Evolutionary conservation across 2,113 vertebrate genomes (phyloP).

Genomic region (Seriola rivoliana): DNA sequence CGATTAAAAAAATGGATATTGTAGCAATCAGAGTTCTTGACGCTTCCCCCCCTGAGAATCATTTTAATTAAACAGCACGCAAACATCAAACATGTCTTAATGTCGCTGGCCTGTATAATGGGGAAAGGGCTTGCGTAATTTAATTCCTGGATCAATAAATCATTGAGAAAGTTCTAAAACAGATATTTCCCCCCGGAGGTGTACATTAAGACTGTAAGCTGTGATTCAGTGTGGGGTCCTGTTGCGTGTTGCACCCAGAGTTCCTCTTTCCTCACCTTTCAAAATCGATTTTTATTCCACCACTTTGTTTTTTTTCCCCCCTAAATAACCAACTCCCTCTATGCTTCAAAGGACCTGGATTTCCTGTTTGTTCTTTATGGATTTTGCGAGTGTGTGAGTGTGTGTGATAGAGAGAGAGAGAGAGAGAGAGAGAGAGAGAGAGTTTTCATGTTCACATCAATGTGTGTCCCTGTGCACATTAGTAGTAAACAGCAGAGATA

Average conservation of each 20-base stretch:
- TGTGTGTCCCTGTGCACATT: slow-evolving; percentile 10
- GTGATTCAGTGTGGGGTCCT: slow-evolving; percentile 62
- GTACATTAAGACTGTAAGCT: slow-evolving; percentile 61
- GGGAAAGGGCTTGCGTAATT: slow-evolving; percentile 48
- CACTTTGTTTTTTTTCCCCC: slow-evolving; percentile 10
- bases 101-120: slow-evolving; percentile 26
- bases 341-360: slow-evolving; percentile 40
- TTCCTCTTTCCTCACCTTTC: slow-evolving; percentile 51
- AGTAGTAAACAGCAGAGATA: slow-evolving; percentile 43
- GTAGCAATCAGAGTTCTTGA: slow-evolving; percentile 28
- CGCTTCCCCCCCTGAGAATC: slow-evolving; percentile 24
- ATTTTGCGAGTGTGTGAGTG: neutral
- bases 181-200: slow-evolving; percentile 71
- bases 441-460: slow-evolving; percentile 5
- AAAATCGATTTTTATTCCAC: slow-evolving; percentile 59
- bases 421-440: neutral
- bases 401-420: too few species aligned
- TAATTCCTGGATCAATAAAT: slow-evolving; percentile 75
- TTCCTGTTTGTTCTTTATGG: slow-evolving; percentile 42
- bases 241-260: slow-evolving; percentile 54
- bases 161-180: slow-evolving; percentile 64
- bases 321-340: slow-evolving; percentile 41
- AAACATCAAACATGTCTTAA: slow-evolving; percentile 59
- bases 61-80: slow-evolving; percentile 72
- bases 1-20: slow-evolving; percentile 55